Conservation (phyloP, 2,113 vertebrate species). For the Atlantisia rogersi region DNA sequence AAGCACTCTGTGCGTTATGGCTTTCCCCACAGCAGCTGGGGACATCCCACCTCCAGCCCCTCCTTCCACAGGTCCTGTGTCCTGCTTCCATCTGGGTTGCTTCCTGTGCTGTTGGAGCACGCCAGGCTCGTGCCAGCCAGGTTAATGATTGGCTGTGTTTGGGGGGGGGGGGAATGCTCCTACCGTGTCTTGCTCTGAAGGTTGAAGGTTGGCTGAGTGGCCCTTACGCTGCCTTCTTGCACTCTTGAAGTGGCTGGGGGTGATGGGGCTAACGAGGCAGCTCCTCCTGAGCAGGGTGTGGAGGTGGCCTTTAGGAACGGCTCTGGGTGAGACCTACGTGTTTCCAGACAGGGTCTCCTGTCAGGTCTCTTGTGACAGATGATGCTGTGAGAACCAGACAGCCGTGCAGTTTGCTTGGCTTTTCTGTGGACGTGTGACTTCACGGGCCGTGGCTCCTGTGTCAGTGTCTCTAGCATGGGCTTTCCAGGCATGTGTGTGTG, state of each 20-base stretch:
- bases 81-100: not conserved
- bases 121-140: not conserved
- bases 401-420: not conserved
- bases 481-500: not conserved
- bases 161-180: not conserved
- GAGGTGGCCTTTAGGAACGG: not conserved
- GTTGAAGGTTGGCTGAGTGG: not conserved
- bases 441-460: accelerated
- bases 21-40: not conserved
- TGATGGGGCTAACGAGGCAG: accelerated
- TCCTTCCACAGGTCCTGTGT: not conserved
- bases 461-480: accelerated
- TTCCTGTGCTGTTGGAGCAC: not conserved
- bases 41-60: not conserved
- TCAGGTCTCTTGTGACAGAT: not conserved
- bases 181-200: not conserved
- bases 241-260: not conserved
- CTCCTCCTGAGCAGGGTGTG: not conserved
- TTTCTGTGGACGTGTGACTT: not conserved
- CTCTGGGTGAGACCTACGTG: not conserved
- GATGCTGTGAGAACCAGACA: accelerated
- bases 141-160: not conserved
- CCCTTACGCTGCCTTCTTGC: accelerated
- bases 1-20: accelerated
- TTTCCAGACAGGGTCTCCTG: accelerated